Conservation (phyloP, 2,797 vertebrate genomes). For the Takifugu rubripes region DNA sequence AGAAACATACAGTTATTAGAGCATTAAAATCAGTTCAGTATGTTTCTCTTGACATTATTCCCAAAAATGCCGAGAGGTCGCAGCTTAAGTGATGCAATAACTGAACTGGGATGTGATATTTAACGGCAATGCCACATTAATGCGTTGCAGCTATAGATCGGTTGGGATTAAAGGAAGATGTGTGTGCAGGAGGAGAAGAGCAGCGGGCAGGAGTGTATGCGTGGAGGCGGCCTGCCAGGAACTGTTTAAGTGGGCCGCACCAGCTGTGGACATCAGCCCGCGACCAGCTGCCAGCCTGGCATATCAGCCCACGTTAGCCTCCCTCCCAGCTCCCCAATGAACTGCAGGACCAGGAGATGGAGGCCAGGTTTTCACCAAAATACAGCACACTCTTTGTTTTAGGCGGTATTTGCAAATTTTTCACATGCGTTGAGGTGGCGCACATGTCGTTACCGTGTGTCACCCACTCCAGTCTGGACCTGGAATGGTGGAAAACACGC, state of each 20-base stretch:
- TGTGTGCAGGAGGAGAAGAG: slow-evolving; percentile 33
- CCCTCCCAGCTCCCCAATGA: background rate
- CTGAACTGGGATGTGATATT: slow-evolving; percentile 15
- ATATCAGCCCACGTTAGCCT: slow-evolving; percentile 16
- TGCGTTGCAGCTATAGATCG: too few species aligned
- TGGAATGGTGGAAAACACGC: slow-evolving; percentile 67
- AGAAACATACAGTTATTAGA: too few species aligned
- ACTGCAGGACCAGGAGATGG: too few species aligned
- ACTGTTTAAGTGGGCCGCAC: slow-evolving; percentile 58
- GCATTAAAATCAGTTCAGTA: too few species aligned
- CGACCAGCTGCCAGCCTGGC: slow-evolving; percentile 40
- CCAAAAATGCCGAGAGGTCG: too few species aligned
- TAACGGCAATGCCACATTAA: slow-evolving; percentile 2
- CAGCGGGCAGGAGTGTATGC: slow-evolving; percentile 16
- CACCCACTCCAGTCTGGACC: slow-evolving; percentile 53
- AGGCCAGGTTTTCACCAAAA: too few species aligned
- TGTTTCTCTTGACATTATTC: too few species aligned
- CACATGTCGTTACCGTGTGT: slow-evolving; percentile 38
- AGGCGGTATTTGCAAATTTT: slow-evolving; percentile 29
- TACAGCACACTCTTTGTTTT: too few species aligned
- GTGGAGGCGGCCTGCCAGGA: slow-evolving; percentile 33
- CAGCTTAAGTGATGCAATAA: background rate
- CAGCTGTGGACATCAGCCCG: slow-evolving; percentile 34
- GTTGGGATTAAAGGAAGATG: slow-evolving; percentile 28
- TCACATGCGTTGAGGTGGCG: background rate